phyloP scores from a whole-genome alignment of 2,888 invertebrate genomes.

The Erebia ligea region DNA sequence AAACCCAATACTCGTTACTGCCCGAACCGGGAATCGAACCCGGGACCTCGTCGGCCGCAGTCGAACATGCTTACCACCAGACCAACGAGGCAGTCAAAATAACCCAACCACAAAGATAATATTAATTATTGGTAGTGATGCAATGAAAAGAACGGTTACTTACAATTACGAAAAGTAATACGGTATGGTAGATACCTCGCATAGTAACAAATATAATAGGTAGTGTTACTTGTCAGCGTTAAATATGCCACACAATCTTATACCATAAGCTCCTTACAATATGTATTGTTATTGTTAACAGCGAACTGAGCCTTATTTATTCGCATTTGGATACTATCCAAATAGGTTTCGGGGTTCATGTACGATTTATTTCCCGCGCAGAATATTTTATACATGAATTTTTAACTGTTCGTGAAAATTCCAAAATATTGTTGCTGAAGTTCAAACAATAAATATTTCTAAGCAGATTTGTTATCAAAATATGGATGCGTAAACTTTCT shows the following conservation, averaged over 20 bases:
- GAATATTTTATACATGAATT: slow-evolving; percentile 64
- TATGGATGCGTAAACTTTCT: background rate
- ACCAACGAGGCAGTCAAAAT: no score
- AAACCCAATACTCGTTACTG: no score
- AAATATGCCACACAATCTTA: slow-evolving; percentile 28
- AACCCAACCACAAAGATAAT: no score
- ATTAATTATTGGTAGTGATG: no score
- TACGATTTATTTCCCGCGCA: slow-evolving; percentile 60
- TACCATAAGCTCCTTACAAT: slow-evolving; percentile 23
- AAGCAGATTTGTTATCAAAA: background rate
- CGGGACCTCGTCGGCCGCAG: no score
- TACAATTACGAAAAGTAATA: no score
- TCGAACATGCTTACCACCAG: no score
- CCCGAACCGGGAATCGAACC: no score
- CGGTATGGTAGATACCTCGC: background rate
- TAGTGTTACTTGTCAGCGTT: slow-evolving; percentile 31
- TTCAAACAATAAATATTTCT: slow-evolving; percentile 2
- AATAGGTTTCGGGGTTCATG: slow-evolving; percentile 61
- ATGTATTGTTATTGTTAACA: slow-evolving; percentile 33
- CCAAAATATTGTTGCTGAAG: slow-evolving; percentile 5
- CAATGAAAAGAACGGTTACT: no score
- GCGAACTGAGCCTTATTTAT: slow-evolving; percentile 57
- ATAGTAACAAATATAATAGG: slow-evolving; percentile 25
- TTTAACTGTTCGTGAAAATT: slow-evolving; percentile 41
- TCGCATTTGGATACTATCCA: slow-evolving; percentile 70